Conservation (phyloP, 2,888 invertebrate species). For the Ferrisia virgata region DNA sequence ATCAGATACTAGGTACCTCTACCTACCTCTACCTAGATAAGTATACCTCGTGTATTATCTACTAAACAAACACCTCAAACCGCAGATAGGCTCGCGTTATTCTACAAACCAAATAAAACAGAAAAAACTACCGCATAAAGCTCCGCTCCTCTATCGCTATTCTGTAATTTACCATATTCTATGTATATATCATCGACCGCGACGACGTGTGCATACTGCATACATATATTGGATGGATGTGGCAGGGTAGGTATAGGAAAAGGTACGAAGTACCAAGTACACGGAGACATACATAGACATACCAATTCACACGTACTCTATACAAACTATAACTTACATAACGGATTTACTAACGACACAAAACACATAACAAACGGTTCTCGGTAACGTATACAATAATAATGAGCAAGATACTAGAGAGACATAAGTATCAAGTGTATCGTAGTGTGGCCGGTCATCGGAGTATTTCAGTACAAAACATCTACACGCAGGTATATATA, state of each 20-base stretch:
- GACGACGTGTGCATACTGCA: no score
- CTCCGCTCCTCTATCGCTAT: neutral
- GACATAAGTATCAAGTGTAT: neutral
- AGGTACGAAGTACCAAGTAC: neutral
- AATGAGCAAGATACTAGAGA: neutral
- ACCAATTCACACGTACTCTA: constrained; percentile 1
- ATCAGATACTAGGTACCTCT: no score
- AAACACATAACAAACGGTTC: constrained; percentile 14
- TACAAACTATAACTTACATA: constrained; percentile 6
- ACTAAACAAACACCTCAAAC: no score
- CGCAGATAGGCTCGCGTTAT: neutral
- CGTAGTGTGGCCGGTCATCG: neutral
- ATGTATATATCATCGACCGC: no score
- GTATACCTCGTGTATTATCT: no score
- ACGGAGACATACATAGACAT: neutral
- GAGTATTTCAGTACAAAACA: neutral
- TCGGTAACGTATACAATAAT: neutral
- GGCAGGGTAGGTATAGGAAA: neutral
- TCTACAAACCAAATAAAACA: neutral
- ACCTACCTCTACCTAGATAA: no score
- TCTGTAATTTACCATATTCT: no score
- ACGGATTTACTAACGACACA: neutral
- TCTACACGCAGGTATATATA: neutral
- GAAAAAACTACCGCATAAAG: neutral
- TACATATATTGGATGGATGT: no score